Evolutionary conservation across 2,797 vertebrate species (phyloP), one percentile per base, ranked within the genome.

Genomic region (Furcifer pardalis): DNA sequence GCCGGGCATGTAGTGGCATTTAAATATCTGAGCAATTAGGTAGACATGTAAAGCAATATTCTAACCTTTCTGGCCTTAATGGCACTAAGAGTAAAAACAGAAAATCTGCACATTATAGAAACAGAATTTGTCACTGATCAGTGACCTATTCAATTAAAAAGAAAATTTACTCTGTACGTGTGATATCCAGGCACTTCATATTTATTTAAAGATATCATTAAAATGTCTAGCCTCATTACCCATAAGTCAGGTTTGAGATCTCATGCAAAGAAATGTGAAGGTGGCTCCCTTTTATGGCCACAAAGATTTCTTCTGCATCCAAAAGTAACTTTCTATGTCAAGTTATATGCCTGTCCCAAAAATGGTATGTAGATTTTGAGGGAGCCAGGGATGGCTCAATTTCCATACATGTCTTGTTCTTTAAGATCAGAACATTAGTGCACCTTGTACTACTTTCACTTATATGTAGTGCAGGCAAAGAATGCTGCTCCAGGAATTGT

Each of bases 81-180:
- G 46, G n/a, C 40, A 8, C 35, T 46, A 63, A 44, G 30, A 46
- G 37, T 46, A 52, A 46, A 0, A 74, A n/a, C 62, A 81, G 30
- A 85, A 49, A 62, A 10, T 82, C n/a, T 49, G 62, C 71, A 19
- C 59, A 49, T 75, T 46, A 35, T 75, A 7, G 4, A 40, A 82
- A 35, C 21, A 9, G 59, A 82, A 82, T 37, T 19, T 74, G 59
- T 65, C 71, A 65, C 71, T 46, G 30, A 42, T 74, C 59, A 65
- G 42, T 82, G 71, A 82, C 71, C 71, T 74, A 17, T 82, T 82
- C 71, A 82, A 82, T 82, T 82, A 82, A 82, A 74, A 82, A 82
- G 71, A 59, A 59, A 74, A 82, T 82, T 82, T 82, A 49, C 9
- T 74, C 32, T 46, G 40, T 12, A 49, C 46, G 71, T 63, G n/a